Evolutionary conservation across 2,797 vertebrate genomes (phyloP), one percentile per base, ranked within the genome.

Genomic region (Chlorospingus semifuscus): DNA sequence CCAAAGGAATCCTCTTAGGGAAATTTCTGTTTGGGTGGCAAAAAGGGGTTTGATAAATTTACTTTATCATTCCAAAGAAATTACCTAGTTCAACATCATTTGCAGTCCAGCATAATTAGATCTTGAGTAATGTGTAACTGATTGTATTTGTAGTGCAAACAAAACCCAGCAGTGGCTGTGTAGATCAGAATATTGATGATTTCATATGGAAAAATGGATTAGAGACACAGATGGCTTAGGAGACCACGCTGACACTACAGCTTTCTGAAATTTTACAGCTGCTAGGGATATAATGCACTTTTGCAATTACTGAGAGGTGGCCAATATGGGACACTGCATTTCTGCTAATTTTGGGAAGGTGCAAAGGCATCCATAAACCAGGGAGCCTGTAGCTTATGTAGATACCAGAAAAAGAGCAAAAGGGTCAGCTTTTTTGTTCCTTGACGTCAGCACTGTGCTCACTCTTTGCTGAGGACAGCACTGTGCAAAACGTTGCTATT

Each of bases 121-220:
- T 86, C 55, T 69, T 63, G 46, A 85, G 21, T 81, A 85, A 89
- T 23, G 55, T 83, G 57, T 32, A 72, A 69, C 55, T 64, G 69
- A 81, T 69, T 94, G 36, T 65, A 63, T 71, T 63, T 91, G 84
- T 69, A 91, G 57, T 72, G 59, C 69, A 85, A 92, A 75, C 61
- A 93, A 77, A 89, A 41, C 39, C 29, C 57, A 91, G 2, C 72
- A 61, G 36, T 47, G 57, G 68, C 42, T 57, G 20, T 69, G 36
- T 8, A 78, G 53, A 89, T 92, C 39, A 81, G 64, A 95, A 77
- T 92, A 93, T 72, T 63, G 82, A 92, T 78, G 64, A 71, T 83
- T 92, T 81, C 50, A 72, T n/a, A 47, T 26, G 15, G 61, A 86
- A 93, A 88, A 94, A 55, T 11, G 75, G 52, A 56, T 69, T 16